Conservation (phyloP, 2,113 vertebrate genomes). For the Dasypus novemcinctus region DNA sequence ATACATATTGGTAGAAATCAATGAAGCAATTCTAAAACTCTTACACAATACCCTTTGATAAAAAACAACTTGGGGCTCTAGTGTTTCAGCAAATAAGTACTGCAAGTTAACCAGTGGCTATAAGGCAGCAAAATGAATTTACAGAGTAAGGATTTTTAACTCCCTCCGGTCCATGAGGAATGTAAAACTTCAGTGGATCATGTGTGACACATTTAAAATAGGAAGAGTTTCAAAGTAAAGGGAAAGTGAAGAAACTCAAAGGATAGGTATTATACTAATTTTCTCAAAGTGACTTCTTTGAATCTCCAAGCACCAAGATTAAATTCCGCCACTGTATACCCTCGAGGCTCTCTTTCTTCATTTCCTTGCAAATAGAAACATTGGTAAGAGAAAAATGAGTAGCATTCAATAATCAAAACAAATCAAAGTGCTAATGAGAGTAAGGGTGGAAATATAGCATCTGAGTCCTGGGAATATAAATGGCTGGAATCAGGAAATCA, state of each 20-base stretch:
- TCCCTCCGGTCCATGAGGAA: background rate
- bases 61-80: slow-evolving; percentile 32
- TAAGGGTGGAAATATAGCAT: background rate
- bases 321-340: background rate
- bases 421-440: slow-evolving; percentile 10
- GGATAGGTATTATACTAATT: background rate
- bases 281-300: slow-evolving; percentile 25
- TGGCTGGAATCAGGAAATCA: background rate
- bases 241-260: slow-evolving; percentile 18
- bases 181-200: background rate
- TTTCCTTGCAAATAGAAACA: slow-evolving; percentile 53
- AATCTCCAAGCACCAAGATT: background rate
- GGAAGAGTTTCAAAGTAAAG: background rate
- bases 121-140: slow-evolving; percentile 30
- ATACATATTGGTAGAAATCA: slow-evolving; percentile 60
- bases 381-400: background rate
- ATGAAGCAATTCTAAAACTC: slow-evolving; percentile 60
- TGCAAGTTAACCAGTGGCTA: background rate
- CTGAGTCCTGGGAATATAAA: background rate
- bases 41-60: slow-evolving; percentile 6
- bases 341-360: slow-evolving; percentile 14
- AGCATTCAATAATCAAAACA: slow-evolving; percentile 43
- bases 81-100: slow-evolving; percentile 18
- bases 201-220: slow-evolving; percentile 42
- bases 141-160: background rate